Base-by-base conservation (phyloP, 2,797 vertebrate species). In the Cheirogaleus major region DNA sequence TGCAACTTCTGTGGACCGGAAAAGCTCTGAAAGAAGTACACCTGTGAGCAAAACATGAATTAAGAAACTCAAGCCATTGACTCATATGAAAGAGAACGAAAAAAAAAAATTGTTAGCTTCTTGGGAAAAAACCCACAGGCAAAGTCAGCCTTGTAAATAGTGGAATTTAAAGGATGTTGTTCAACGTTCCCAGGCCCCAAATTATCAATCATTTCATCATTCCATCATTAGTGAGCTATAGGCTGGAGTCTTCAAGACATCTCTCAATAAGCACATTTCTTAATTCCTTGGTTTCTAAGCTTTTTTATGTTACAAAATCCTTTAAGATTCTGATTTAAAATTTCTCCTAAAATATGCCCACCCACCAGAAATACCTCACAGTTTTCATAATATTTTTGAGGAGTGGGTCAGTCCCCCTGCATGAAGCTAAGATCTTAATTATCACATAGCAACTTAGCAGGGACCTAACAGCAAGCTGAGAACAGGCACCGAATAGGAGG, bases 291-390 rank as follows among this genome's bases (percentile, higher is more conserved):
- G 1, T 85, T 48, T 84, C 80, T 45, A 59, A 82, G 23, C 6
- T 48, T 86, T 81, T 73, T 69, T 9, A 82, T 73, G 7, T 70
- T 55, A 84, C 6, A 96, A 93, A 75, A 91, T 14, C 30, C 76
- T 89, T 65, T 22, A 79, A 69, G 52, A 89, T 70, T 93, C 48
- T 75, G 72, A 93, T 73, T 88, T 87, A 59, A 83, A 93, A 38
- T 85, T 59, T 73, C 8, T 38, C 32, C 57, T 92, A 73, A 92
- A 83, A 96, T 87, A 89, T 50, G 25, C 7, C 65, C 45, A 81
- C 61, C 61, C 72, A 72, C 45, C 30, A 93, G 67, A 91, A 52
- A 50, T 22, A 85, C 13, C 79, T 5, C 43, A 87, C 76, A 45
- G 78, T 89, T 91, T 61, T 67, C 23, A 27, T 59, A 70, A 15